phyloP scores from a whole-genome alignment of 2,797 vertebrate species.

The Mionectes olivaceus region DNA sequence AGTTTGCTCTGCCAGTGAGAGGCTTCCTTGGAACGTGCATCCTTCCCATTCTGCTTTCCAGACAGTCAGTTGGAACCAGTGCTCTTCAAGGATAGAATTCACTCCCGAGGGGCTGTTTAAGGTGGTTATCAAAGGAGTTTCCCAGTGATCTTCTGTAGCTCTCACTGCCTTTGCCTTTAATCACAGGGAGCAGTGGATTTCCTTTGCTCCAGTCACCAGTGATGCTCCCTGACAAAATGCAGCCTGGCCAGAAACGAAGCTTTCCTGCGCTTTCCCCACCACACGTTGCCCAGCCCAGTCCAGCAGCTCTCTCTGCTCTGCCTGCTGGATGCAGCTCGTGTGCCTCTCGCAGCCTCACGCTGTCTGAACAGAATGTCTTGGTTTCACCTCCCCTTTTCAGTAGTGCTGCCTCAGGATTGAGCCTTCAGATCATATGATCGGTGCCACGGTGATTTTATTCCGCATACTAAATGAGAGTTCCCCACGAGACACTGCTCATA shows the following conservation, averaged over 20 bases:
- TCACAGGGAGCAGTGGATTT: not conserved
- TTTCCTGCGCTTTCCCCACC: not conserved
- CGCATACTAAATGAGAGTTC: constrained; percentile 70
- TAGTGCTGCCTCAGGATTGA: constrained; percentile 63
- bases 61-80: not conserved
- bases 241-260: constrained; percentile 2
- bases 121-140: not conserved
- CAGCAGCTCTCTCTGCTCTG: not conserved
- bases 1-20: constrained; percentile 11
- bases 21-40: not conserved
- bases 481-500: constrained; percentile 24
- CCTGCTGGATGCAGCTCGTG: constrained; percentile 4
- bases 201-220: not conserved
- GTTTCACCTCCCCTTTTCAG: constrained; percentile 65
- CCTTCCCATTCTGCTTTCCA: not conserved
- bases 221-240: constrained; percentile 1
- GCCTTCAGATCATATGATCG: constrained; percentile 60
- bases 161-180: not conserved
- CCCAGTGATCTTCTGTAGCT: not conserved
- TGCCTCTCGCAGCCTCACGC: constrained; percentile 57
- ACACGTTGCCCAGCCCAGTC: not conserved
- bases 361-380: constrained; percentile 43
- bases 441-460: constrained; percentile 19
- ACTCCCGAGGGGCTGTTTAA: not conserved
- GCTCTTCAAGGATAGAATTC: not conserved